These are phyloP conservation scores for Podabrus alpinus DNA, from an alignment of 2,888 invertebrate genomes.

Conservation along the genomic window DNA sequence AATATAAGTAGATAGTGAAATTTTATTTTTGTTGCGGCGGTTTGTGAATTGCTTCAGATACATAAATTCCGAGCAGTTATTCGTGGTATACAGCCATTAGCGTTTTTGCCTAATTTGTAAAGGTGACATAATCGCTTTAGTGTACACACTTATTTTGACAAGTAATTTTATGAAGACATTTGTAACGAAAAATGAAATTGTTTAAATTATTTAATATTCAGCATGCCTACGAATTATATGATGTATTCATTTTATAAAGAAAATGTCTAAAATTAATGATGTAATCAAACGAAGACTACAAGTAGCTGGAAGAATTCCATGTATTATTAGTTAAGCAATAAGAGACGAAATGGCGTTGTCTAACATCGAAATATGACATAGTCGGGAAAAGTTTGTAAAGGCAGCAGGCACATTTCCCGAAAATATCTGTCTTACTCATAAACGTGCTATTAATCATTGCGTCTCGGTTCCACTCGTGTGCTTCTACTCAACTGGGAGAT, in stretches of 20 bases:
- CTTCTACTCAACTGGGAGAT: constrained; percentile 45
- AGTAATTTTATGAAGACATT: not conserved
- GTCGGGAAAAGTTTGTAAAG: constrained; percentile 31
- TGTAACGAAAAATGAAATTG: not conserved
- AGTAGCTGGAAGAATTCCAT: constrained; percentile 39
- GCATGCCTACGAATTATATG: not conserved
- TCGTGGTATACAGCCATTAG: not conserved
- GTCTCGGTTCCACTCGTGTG: constrained; percentile 46
- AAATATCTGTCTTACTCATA: constrained; percentile 43
- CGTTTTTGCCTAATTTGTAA: not conserved
- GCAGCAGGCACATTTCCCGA: constrained; percentile 35
- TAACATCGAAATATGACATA: constrained; percentile 44
- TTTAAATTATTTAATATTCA: not conserved
- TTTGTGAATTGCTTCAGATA: not conserved
- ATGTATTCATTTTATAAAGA: not conserved
- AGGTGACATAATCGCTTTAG: not conserved
- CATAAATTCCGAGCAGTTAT: not conserved
- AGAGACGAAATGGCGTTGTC: constrained; percentile 44
- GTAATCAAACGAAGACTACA: constrained; percentile 22
- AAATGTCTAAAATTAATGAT: constrained; percentile 14
- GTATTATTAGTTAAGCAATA: constrained; percentile 44
- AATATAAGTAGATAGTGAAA: not conserved
- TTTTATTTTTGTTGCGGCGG: not conserved
- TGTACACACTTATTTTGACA: not conserved
- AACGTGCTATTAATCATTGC: constrained; percentile 47